Percentiles rank a stretch among this genome's conserved stretches.
phyloP scores from a whole-genome alignment of 2,797 vertebrate species.

The Babyrousa celebensis region DNA sequence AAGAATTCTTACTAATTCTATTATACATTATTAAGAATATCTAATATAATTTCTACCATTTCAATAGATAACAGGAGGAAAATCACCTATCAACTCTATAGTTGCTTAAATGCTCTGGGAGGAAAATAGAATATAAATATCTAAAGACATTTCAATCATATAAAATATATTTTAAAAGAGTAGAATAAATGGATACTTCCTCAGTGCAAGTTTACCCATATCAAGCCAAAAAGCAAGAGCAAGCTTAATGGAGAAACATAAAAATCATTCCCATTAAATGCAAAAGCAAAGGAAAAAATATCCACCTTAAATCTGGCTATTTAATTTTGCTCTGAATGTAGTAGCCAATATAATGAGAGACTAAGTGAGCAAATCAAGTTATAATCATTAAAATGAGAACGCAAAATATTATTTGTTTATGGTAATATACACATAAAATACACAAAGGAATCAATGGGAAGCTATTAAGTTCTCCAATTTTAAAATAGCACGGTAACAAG shows the following conservation, averaged over 20 bases:
- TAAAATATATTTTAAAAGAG: neutral
- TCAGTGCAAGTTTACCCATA: neutral
- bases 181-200: neutral
- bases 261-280: neutral
- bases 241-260: neutral
- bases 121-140: neutral
- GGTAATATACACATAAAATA: neutral
- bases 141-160: neutral
- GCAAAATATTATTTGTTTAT: neutral
- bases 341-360: neutral
- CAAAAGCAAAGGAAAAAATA: neutral
- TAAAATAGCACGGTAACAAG: neutral
- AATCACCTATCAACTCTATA: neutral
- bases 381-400: neutral
- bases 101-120: neutral
- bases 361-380: neutral
- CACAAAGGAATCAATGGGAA: neutral
- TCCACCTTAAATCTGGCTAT: neutral
- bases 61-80: neutral
- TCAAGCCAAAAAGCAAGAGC: neutral
- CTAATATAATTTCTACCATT: neutral
- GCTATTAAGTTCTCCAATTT: neutral
- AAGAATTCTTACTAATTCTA: neutral
- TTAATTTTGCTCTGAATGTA: conserved; percentile 2
- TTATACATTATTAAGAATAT: neutral